phyloP scores from a whole-genome alignment of 2,888 invertebrate species.

The Heteromurus nitidus region DNA sequence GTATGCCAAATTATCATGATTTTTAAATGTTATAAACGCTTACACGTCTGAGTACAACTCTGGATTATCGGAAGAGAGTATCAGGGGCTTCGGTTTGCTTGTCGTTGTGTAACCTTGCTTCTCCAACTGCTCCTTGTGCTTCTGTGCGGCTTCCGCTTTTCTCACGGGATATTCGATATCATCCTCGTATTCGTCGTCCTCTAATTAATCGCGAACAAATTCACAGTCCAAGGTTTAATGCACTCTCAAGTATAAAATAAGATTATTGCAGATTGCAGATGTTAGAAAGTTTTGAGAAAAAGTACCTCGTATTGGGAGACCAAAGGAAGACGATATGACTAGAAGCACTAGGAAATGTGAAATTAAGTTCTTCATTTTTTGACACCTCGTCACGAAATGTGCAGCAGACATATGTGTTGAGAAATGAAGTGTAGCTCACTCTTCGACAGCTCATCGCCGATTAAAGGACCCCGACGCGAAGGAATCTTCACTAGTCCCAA shows the following conservation, averaged over 20 bases:
- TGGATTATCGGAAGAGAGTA: not conserved
- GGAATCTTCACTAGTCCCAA: no score
- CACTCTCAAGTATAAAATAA: no score
- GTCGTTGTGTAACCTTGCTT: conserved; percentile 20
- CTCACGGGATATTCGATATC: conserved; percentile 30
- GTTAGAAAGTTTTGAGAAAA: not conserved
- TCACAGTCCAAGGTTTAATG: not conserved
- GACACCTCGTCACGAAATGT: no score
- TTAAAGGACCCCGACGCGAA: no score
- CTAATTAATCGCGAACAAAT: not conserved
- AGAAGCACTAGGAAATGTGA: not conserved
- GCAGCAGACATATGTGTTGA: not conserved
- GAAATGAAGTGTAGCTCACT: not conserved
- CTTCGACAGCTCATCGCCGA: not conserved
- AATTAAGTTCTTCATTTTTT: conserved; percentile 24
- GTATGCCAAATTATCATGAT: not conserved
- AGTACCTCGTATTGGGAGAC: conserved; percentile 31
- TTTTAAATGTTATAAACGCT: not conserved
- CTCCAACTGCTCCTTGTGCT: conserved; percentile 9
- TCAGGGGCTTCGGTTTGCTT: conserved; percentile 9
- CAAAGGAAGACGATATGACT: not conserved
- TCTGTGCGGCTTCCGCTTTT: not conserved
- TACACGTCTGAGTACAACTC: not conserved
- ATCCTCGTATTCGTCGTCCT: conserved; percentile 57
- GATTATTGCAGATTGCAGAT: not conserved